Percentiles rank a stretch among this genome's conserved stretches.
phyloP scores from a whole-genome alignment of 2,797 vertebrate genomes.

The Falco biarmicus region DNA sequence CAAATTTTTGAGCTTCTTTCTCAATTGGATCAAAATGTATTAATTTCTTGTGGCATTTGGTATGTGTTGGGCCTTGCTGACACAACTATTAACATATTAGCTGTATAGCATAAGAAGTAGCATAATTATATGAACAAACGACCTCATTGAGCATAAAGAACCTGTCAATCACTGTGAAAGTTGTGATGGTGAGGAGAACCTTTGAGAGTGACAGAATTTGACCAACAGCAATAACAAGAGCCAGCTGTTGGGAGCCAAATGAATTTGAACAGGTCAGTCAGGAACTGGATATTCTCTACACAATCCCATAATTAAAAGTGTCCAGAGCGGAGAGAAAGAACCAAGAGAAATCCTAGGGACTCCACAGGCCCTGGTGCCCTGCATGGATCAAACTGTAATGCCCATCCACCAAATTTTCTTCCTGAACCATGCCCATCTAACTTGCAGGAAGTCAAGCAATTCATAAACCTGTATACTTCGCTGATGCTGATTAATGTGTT shows the following conservation, averaged over 20 bases:
- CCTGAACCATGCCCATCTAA: not conserved
- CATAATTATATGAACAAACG: not conserved
- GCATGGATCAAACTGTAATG: not conserved
- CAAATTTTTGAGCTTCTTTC: not conserved
- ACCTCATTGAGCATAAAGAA: not conserved
- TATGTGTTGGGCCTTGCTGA: not conserved
- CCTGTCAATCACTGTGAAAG: not conserved
- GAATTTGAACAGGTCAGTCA: not conserved
- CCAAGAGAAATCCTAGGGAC: not conserved
- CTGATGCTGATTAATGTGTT: not conserved
- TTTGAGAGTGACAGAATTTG: not conserved
- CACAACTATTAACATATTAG: not conserved
- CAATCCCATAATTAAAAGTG: not conserved
- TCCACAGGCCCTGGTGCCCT: not conserved
- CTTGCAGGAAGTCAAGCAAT: not conserved
- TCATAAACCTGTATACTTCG: not conserved
- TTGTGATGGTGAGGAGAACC: not conserved
- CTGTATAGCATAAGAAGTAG: not conserved
- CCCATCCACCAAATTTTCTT: not conserved
- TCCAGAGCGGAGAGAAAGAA: not conserved
- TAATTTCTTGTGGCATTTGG: not conserved
- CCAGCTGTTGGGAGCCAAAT: not conserved
- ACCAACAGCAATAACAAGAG: not conserved
- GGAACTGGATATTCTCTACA: not conserved
- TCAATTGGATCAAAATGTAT: not conserved